Evolutionary conservation across 2,113 vertebrate genomes (phyloP).

Genomic region (Xerus inauris): DNA sequence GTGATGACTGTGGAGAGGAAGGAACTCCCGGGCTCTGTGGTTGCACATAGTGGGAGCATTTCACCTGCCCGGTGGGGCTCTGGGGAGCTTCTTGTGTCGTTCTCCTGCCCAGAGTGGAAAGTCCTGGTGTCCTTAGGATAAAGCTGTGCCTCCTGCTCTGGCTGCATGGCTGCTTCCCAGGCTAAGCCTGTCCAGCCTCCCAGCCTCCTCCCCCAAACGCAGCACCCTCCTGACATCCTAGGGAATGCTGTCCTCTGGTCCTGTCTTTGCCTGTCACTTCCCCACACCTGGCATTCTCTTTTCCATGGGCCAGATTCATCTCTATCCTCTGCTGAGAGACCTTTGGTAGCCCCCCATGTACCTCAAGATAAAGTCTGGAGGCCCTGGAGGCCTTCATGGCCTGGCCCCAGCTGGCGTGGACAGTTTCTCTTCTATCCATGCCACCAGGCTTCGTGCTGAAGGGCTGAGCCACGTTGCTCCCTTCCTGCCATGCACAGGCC

Average conservation of each 20-base stretch:
- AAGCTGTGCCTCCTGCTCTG: not conserved
- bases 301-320: not conserved
- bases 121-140: not conserved
- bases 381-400: not conserved
- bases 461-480: rapidly evolving
- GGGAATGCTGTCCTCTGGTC: rapidly evolving
- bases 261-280: not conserved
- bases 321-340: not conserved
- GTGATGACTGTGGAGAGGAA: not conserved
- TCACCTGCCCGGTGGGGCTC: not conserved
- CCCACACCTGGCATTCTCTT: not conserved
- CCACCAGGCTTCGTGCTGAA: rapidly evolving
- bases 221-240: too few species aligned
- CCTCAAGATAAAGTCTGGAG: not conserved
- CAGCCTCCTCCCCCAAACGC: not conserved
- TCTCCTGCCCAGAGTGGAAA: not conserved
- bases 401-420: rapidly evolving
- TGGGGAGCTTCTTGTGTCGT: not conserved
- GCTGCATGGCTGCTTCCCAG: not conserved
- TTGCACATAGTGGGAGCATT: rapidly evolving
- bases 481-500: rapidly evolving
- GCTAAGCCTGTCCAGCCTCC: not conserved
- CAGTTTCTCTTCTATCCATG: not conserved
- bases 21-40: too few species aligned
- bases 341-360: not conserved